A percentile compares a stretch with the other conserved stretches of the same genome.
These are phyloP conservation scores for Phycodurus eques DNA, from an alignment of 2,113 vertebrate genomes.

Conservation along the genomic window DNA sequence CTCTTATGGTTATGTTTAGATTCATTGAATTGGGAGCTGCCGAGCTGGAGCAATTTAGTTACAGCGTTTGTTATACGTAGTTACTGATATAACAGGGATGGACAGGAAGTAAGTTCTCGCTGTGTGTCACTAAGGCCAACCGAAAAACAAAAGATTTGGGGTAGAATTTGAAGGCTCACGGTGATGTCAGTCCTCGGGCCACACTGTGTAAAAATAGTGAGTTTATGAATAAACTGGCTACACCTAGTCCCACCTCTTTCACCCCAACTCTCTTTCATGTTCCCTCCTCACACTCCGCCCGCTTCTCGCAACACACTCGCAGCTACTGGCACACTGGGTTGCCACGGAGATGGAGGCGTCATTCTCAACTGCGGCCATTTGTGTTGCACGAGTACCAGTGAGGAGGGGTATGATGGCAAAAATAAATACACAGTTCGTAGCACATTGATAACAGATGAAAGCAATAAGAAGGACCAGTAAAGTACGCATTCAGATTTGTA, in stretches of 20 bases:
- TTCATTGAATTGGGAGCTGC: background rate
- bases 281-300: conserved; percentile 26
- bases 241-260: conserved; percentile 29
- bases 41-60: background rate
- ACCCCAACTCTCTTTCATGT: conserved; percentile 27
- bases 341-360: conserved; percentile 73
- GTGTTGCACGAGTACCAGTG: conserved; percentile 47
- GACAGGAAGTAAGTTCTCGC: background rate
- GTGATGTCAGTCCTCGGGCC: background rate
- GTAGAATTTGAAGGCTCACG: conserved; percentile 18
- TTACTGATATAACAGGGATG: background rate
- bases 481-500: background rate
- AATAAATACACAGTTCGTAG: conserved; percentile 58
- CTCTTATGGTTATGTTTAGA: background rate
- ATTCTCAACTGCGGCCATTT: conserved; percentile 70
- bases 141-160: conserved; percentile 16
- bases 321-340: conserved; percentile 57
- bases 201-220: conserved; percentile 24
- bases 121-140: background rate
- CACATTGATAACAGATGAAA: background rate
- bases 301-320: conserved; percentile 21
- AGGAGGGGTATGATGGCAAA: conserved; percentile 51
- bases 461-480: background rate
- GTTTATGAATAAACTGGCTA: conserved; percentile 60
- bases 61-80: background rate